A percentile compares a stretch with the other conserved stretches of the same genome.
phyloP scores from a whole-genome alignment of 2,888 invertebrate species.

The Lasioglossum morio region DNA sequence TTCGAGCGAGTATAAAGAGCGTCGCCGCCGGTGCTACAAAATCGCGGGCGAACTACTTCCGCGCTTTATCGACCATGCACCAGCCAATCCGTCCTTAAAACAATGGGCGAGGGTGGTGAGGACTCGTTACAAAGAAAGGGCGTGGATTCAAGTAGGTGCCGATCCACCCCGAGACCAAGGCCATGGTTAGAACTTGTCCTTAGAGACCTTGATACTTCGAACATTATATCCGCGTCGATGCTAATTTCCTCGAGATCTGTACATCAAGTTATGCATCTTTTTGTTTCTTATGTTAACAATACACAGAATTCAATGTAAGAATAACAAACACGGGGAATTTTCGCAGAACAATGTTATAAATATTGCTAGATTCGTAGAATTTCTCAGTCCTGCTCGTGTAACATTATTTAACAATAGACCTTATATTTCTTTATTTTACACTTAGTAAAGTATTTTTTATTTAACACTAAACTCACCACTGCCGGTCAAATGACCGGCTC shows the following conservation, averaged over 20 bases:
- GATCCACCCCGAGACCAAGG: slow-evolving; percentile 46
- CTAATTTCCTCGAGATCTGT: neutral
- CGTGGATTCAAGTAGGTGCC: slow-evolving; percentile 33
- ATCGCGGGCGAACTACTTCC: slow-evolving; percentile 50
- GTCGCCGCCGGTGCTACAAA: slow-evolving; percentile 26
- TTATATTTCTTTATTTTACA: no score
- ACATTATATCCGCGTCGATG: neutral
- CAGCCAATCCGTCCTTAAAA: slow-evolving; percentile 35
- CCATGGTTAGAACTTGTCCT: slow-evolving; percentile 34
- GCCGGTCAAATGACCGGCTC: no score
- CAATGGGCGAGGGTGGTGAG: slow-evolving; percentile 46
- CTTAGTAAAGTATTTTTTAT: no score
- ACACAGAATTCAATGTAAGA: no score
- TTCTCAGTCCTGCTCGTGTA: neutral
- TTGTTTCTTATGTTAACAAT: no score
- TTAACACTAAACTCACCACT: no score
- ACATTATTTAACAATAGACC: no score
- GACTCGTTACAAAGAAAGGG: slow-evolving; percentile 34
- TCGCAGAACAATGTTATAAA: no score
- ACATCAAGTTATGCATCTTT: neutral
- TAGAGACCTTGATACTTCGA: neutral
- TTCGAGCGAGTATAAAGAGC: slow-evolving; percentile 1
- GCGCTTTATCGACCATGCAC: slow-evolving; percentile 55
- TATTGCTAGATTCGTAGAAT: neutral
- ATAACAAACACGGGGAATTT: no score